Evolutionary conservation across 2,113 vertebrate species (phyloP), one percentile per base, ranked within the genome.

Genomic region (Apteryx owenii): DNA sequence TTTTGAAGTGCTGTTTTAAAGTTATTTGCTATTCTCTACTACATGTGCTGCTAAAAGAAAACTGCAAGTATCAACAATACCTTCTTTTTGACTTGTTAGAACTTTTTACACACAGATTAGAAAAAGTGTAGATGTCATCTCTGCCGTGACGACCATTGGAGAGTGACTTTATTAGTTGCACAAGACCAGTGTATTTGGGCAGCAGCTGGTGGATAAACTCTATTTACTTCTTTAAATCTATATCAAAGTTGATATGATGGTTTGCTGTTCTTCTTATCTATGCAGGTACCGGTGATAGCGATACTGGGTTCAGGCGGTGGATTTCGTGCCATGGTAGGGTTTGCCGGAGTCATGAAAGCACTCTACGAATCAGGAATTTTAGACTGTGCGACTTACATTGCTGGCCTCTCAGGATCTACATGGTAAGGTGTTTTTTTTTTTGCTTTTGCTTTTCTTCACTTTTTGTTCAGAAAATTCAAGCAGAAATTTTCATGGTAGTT

Each of bases 281-380:
- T 36, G 23, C 98, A 99, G 99, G 99, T 99, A 12, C 99, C 99
- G 1, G 99, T 99, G 53, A 99, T 99, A 26, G 99, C 99, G 2
- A 93, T 99, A 10, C 42, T 99, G 66, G 99, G 99, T 33, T 99
- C 99, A 3, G 99, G 99, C 29, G 99, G 99, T 1, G 99, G 99
- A 8, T 99, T 99, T 93, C 98, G 99, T 48, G 99, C 99, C 90
- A 99, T 99, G 99, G 99, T 99, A 0, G 99, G 99, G 3, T 99
- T 99, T 96, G 98, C 99, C 6, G 99, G 99, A 19, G 99, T 99
- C 77, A 99, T 99, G 98, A 99, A 99, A 97, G 99, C 99, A 0
- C 98, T 99, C 56, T 99, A 98, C 78, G 99, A 99, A 95, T 99
- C 99, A 7, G 99, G 99, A 65, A 97, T 99, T 93, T 97, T 99